Evolutionary conservation across 2,113 vertebrate genomes (phyloP), one percentile per base, ranked within the genome.

Genomic region (Eulemur macaco): DNA sequence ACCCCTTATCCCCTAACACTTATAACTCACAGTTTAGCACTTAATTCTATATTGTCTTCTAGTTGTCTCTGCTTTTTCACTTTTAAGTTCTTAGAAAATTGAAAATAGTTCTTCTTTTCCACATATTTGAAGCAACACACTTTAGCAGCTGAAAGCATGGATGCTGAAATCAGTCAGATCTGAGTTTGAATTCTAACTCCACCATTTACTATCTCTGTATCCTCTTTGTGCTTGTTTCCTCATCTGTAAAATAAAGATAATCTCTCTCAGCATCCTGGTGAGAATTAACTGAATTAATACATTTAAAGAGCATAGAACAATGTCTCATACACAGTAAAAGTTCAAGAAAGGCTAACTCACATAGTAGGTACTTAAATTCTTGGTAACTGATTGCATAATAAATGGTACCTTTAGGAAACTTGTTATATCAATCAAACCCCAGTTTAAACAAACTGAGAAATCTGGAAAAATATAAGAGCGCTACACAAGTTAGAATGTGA

Each of bases 401-500:
- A 84, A 80, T 11, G 23, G 11, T 21, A 12, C n/a, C 39, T 87
- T 50, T 83, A 60, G 45, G 17, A 80, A 82, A 69, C 39, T n/a
- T 82, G 50, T 71, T 78, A 31, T 25, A 74, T 64, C 39, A 86
- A n/a, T 82, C 58, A 60, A 82, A 94, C 17, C 27, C 29, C 31
- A 83, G 29, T 91, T 77, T 77, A 76, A 74, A 60, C 83, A 83
- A 94, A 81, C 5, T 64, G 47, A 87, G 83, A 82, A 87, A 92
- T 42, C 60, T 78, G 37, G 34, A 54, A 89, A 84, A 89, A 60
- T 1, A 69, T 15, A 83, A 69, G 60, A 91, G 68, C 13, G 29
- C 60, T 63, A 71, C n/a, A 42, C 37, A 77, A 54, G 69, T 77
- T 82, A 80, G 84, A 27, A 73, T 73, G 15, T 74, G 29, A 29